Base-by-base conservation (phyloP, 2,113 vertebrate species). In the Gymnarchus niloticus region DNA sequence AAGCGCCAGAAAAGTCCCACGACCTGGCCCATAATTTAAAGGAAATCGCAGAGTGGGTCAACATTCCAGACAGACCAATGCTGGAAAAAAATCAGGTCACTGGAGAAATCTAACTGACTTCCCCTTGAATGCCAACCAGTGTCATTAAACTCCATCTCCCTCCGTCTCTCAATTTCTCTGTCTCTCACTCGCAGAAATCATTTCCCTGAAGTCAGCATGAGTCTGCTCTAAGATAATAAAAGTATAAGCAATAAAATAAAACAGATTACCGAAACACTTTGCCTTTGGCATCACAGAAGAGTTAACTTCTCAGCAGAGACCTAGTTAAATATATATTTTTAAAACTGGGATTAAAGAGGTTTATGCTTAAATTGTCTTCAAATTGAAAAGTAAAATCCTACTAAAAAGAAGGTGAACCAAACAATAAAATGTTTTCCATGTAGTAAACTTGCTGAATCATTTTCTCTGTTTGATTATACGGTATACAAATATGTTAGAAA, bases 241-340 rank as follows among this genome's bases (percentile, higher is more conserved):
- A 51, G 21, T 54, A n/a, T 81, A 54, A 4, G 25, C 9, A 61
- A 61, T 61, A 73, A 73, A 8, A 73, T 73, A 73, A 57, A 83
- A 83, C 28, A 54, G 81, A 83, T 83, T 57, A 83, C 81, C 28
- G 21, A 52, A 81, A 81, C 56, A 83, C 81, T 57, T 33, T 83
- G 28, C 81, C 81, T 57, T 41, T 19, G 65, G 41, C 28, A 73
- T 73, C 41, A 73, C 41, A 33, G 65, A 73, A 73, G 65, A 73
- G 41, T 37, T 73, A 73, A 73, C 33, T 19, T 73, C 65, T 73
- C 65, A 73, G 65, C 28, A 73, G 65, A 37, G 65, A 28, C 10
- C 65, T 73, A 73, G n/a, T n/a, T 73, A 73, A 73, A 41, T 28
- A 73, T 73, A 73, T 73, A 37, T 33, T 73, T 73, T 73, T 73